Base-by-base conservation (phyloP, 1,140 invertebrate genomes). In the Cotesia typhae region DNA sequence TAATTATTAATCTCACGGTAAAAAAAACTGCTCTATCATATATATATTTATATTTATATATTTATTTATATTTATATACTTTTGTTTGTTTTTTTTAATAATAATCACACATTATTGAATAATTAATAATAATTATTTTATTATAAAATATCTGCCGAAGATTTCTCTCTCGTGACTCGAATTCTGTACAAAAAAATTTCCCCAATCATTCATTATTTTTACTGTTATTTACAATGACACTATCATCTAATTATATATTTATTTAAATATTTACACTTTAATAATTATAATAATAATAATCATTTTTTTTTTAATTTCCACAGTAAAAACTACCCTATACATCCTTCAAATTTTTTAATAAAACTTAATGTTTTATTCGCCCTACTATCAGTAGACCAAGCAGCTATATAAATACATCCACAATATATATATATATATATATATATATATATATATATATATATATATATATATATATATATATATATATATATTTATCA, bases 241-340 rank as follows among this genome's bases (percentile, higher is more conserved):
- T 65, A 65, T 65, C 10, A 14, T 38, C 63, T 65, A 65, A 65
- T 14, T 35, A 60, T 14, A 14, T 14, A 55, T 55, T 55, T 14
- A 55, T 59, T 59, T 59, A 7, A 14, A 41, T 47, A 38, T 41
- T 38, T 65, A 65, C 63, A 41, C 41, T 38, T 17, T 65, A 41
- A 41, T 65, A 65, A 41, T 65, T 17, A 17, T 17, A 17, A 17
- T 17, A 17, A 17, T 17, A 17, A 17, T 17, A 17, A 17, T 17
- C 17, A 17, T 17, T 17, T 17, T n/a, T n/a, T n/a, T n/a, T n/a
- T n/a, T n/a, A n/a, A n/a, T 17, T 35, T 10, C 37, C n/a, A 41
- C 17, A 12, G 12, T 38, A 38, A 65, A 14, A n/a, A n/a, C 63
- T 65, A 65, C 37, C 63, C 36, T 65, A 65, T 65, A 65, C 63